Evolutionary conservation across 2,888 invertebrate genomes (phyloP), one percentile per base, ranked within the genome.

Genomic region (Drosophila leonis): DNA sequence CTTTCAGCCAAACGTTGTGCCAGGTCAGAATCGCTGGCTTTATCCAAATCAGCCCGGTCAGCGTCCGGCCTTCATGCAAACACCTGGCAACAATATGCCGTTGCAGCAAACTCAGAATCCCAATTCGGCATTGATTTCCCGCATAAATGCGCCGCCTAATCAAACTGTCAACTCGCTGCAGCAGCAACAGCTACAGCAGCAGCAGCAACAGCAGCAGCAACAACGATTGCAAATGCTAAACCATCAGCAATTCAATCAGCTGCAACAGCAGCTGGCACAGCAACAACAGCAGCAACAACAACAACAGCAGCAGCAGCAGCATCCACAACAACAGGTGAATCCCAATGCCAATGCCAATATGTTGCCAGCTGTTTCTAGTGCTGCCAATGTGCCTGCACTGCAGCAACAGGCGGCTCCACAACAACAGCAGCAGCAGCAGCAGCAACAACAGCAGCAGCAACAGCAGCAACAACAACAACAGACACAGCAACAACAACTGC

Each of bases 121-220:
- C 7, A 92, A 93, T 92, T 88, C 95, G 85, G 95, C 95, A 10
- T 92, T 95, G 0, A 94, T 95, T 68, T 94, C 96, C 12, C 95
- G 95, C 86, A 93, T 95, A 0, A 95, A 95, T 81, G 94, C 95
- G 70, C 95, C 95, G 0, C 92, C 93, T 1, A 93, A 91, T 78
- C 93, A 92, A 71, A 83, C 87, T 2, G 90, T 92, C 0, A 92
- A 83, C 68, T 84, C 92, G 0, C 75, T 92, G 77, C 91, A 92
- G 60, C 92, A 92, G 37, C 80, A 81, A 44, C 93, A 92, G 27
- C 65, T 60, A 2, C 92, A 91, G 35, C 90, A 91, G 37, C 90
- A 77, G 29, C 82, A 79, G 33, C 65, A 65, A 31, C 92, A 91
- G 39, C 91, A 92, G 41, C 90, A 82, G 33, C 86, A 81, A 39